Base-by-base conservation (phyloP, 53 echinoderm and acorn worm species). In the Paracentrotus lividus region DNA sequence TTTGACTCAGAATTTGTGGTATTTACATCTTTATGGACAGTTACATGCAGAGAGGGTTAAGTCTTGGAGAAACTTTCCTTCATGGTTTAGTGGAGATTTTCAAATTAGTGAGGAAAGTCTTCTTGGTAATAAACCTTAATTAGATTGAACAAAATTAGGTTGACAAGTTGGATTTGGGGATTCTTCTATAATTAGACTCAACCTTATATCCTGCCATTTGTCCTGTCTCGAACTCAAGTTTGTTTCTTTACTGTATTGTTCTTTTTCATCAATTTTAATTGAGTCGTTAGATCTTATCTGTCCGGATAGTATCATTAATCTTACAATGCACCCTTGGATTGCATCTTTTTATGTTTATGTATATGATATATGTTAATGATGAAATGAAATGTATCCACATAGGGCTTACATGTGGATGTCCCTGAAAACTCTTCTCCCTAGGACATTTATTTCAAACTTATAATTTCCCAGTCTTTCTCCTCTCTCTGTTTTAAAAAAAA, bases 61-160 rank as follows among this genome's bases (percentile, higher is more conserved):
- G n/a, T n/a, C n/a, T n/a, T n/a, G n/a, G n/a, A n/a, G n/a, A n/a
- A n/a, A n/a, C n/a, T n/a, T n/a, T n/a, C n/a, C n/a, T n/a, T n/a
- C n/a, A n/a, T n/a, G n/a, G n/a, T 72, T 6, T 72, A 38, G 40
- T 72, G 5, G 31, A 64, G 64, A 27, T 31, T 64, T 27, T 64
- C 64, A 72, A 72, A 72, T 69, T 38, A 69, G 16, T 2, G 38
- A 16, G 5, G 38, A 72, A 38, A 38, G 36, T 20, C 72, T 20
- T 38, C 40, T 10, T 16, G 40, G 38, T 7, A 72, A 72, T 40
- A 16, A 20, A 40, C 20, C 4, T 72, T 72, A 7, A 72, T 72
- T 6, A 72, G 40, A 38, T 40, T 72, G 72, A 72, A 16, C 72
- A 72, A 40, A 72, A 72, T 72, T 72, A 40, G 72, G 72, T 72